Conservation (phyloP, 1,140 invertebrate genomes). For the Drosophila nebulosa region DNA sequence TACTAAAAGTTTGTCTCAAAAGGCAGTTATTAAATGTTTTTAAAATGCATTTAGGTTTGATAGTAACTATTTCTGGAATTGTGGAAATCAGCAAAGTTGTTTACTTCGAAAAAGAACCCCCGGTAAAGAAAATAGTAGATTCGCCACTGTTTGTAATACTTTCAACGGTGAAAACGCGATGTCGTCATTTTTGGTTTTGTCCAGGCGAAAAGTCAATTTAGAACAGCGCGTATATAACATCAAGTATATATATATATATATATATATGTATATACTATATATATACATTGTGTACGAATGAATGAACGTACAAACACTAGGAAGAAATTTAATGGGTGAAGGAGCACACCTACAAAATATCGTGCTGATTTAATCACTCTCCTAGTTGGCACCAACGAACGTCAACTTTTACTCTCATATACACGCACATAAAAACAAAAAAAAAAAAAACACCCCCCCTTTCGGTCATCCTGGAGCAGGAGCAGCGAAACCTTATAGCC, state of each 20-base stretch:
- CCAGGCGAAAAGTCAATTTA: constrained; percentile 75
- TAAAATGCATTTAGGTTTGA: too few species aligned
- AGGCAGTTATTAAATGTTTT: too few species aligned
- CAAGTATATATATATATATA: constrained; percentile 12
- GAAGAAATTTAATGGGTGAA: constrained; percentile 71
- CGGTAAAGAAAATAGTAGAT: constrained; percentile 6
- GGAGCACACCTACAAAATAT: constrained; percentile 73
- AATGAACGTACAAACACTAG: constrained; percentile 13
- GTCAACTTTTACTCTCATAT: constrained; percentile 68
- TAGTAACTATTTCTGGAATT: not conserved
- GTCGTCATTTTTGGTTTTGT: constrained; percentile 76
- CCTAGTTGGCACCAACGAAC: constrained; percentile 69
- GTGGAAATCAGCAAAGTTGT: not conserved
- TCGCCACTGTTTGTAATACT: constrained; percentile 42
- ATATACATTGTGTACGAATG: constrained; percentile 25
- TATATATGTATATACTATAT: constrained; percentile 20
- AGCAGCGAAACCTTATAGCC: constrained; percentile 61
- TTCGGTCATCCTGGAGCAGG: constrained; percentile 58
- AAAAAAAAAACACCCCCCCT: constrained; percentile 1
- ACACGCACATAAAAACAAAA: constrained; percentile 47
- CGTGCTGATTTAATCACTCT: constrained; percentile 79
- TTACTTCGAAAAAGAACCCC: not conserved
- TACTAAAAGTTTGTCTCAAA: too few species aligned
- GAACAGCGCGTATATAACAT: constrained; percentile 35
- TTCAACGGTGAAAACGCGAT: constrained; percentile 50